phyloP scores from a whole-genome alignment of 1,140 invertebrate species.

The Hydropsyche tenuis region DNA sequence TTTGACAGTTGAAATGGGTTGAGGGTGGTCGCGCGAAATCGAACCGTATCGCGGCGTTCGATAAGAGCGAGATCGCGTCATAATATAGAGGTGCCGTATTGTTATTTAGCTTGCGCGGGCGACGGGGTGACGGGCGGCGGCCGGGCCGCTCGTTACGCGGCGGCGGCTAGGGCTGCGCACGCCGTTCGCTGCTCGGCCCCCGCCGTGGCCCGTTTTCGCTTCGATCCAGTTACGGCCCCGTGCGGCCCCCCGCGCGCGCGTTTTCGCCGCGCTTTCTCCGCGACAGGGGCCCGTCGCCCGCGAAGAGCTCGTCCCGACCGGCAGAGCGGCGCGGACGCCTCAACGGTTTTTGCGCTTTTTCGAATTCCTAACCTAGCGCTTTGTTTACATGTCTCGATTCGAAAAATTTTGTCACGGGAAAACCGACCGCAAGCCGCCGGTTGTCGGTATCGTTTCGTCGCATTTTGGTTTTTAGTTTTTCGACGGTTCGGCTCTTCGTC shows the following conservation, averaged over 20 bases:
- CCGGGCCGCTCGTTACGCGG: constrained; percentile 23
- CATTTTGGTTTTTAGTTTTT: too few relatives aligned
- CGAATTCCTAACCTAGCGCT: background rate
- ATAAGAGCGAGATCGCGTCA: background rate
- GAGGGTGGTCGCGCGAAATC: background rate
- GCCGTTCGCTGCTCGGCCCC: background rate
- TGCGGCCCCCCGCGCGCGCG: background rate
- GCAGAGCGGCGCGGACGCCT: background rate
- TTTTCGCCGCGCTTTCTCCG: background rate
- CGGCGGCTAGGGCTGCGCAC: background rate
- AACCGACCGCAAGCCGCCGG: too few relatives aligned
- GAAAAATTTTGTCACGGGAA: background rate
- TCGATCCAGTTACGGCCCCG: too few relatives aligned
- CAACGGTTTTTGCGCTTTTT: background rate
- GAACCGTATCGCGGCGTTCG: background rate
- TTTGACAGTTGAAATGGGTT: constrained; percentile 49
- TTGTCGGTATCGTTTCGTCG: too few relatives aligned
- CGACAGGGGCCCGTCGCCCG: background rate
- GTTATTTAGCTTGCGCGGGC: constrained; percentile 14
- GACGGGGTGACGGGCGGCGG: background rate
- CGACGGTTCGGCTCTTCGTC: too few relatives aligned
- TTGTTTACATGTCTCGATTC: background rate
- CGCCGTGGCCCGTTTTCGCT: too few relatives aligned
- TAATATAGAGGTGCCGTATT: background rate
- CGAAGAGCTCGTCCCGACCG: too few relatives aligned